Evolutionary conservation across 2,888 invertebrate genomes (phyloP), one percentile per base, ranked within the genome.

Genomic region (Boloria selene): DNA sequence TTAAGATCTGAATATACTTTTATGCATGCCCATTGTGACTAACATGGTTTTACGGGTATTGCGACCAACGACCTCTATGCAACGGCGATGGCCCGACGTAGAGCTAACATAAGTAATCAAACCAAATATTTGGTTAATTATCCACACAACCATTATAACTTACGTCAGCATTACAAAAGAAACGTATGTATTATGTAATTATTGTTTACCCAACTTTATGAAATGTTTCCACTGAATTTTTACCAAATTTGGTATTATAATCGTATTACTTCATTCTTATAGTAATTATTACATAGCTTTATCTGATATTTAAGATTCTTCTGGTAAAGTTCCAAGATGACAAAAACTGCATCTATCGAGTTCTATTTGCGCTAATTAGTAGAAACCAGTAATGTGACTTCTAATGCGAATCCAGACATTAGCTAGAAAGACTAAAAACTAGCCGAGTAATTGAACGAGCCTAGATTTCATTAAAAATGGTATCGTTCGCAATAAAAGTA

Each of bases 401-500:
- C 16, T 14, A 17, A 44, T 58, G 26, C 22, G 42, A 56, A 50
- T 59, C 62, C 50, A 65, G 61, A 18, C 54, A 50, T 26, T 67
- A 56, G 18, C 22, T 18, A 61, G 54, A 61, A 60, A 58, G 17
- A 63, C 72, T 71, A 73, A 71, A 73, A 79, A 83, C 79, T 79
- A 78, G 80, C 80, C 77, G 75, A 61, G 44, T 76, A 74, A 71
- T 73, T 75, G 75, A 76, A 77, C 77, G 55, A 81, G 78, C 72
- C 72, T 76, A 76, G 83, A 82, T 81, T 83, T 78, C 73, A 74
- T 79, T 82, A 84, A 79, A 73, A 4, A 44, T 22, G 22, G 56
- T 56, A 22, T 22, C 22, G 22, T n/a, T 56, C n/a, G n/a, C 45
- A 45, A 45, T 0, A 22, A 3, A 45, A 22, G 1, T 38, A 16